Conservation (phyloP, 2,113 vertebrate genomes). For the Willisornis vidua region DNA sequence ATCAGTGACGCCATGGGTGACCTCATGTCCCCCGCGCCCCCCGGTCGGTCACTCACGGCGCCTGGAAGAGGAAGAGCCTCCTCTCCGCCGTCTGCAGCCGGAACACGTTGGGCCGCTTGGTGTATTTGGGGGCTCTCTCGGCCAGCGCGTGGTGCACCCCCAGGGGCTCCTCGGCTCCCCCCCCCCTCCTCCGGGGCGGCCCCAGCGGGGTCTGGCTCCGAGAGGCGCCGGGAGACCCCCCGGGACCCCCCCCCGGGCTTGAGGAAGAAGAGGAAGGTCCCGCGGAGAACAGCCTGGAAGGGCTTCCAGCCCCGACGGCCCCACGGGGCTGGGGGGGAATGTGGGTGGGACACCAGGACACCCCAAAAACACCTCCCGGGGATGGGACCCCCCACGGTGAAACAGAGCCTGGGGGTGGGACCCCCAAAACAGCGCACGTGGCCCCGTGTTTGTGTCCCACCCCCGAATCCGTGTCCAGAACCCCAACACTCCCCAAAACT, state of each 20-base stretch:
- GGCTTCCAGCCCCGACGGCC: slow-evolving; percentile 91
- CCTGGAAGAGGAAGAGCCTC: slow-evolving; percentile 79
- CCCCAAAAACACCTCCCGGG: background rate
- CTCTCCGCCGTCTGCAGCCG: slow-evolving; percentile 90
- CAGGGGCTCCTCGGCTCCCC: slow-evolving; percentile 80
- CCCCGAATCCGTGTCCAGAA: background rate
- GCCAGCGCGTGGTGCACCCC: slow-evolving; percentile 91
- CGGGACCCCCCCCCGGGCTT: background rate
- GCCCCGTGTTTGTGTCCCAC: background rate
- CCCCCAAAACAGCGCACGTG: background rate
- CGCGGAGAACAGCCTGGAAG: slow-evolving; percentile 85
- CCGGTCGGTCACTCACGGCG: background rate
- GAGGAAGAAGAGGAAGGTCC: slow-evolving; percentile 88
- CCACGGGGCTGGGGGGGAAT: slow-evolving; percentile 81
- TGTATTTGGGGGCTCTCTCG: slow-evolving; percentile 82
- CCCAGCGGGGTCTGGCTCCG: background rate
- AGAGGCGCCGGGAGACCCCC: background rate
- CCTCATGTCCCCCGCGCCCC: background rate
- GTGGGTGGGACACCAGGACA: background rate
- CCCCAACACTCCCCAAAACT: background rate
- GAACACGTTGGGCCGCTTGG: slow-evolving; percentile 88
- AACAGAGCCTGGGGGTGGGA: background rate
- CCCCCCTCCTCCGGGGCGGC: background rate
- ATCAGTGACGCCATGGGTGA: background rate
- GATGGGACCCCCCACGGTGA: background rate